Conservation (phyloP, 1,140 invertebrate species). For the Ctenoplectra terminalis region DNA sequence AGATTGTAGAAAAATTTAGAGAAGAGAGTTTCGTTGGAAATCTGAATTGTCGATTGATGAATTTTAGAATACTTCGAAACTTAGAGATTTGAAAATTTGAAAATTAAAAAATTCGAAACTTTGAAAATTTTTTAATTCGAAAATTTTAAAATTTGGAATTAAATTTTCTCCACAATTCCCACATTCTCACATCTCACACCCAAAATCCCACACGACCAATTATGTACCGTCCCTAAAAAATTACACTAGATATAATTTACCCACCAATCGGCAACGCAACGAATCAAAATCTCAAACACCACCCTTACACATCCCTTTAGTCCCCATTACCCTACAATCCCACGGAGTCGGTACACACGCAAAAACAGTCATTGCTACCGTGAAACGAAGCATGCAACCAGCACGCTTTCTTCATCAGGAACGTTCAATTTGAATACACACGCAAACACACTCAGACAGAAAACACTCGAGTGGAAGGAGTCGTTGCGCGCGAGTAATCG, state of each 20-base stretch:
- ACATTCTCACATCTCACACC: not conserved
- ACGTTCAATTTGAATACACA: constrained; percentile 18
- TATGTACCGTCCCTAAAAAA: not conserved
- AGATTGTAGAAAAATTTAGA: no score
- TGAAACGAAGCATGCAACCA: constrained; percentile 26
- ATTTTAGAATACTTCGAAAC: no score
- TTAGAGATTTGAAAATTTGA: no score
- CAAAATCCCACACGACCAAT: not conserved
- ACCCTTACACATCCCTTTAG: not conserved
- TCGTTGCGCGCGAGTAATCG: not conserved
- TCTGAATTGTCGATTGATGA: no score
- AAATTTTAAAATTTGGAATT: no score
- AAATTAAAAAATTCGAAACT: no score
- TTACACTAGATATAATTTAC: not conserved
- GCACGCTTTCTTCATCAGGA: constrained; percentile 18
- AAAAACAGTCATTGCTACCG: not conserved
- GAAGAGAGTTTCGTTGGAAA: no score
- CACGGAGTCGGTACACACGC: not conserved
- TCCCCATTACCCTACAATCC: not conserved
- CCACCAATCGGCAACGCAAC: not conserved
- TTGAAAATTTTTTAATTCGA: no score
- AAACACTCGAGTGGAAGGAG: not conserved
- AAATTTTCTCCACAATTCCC: not conserved
- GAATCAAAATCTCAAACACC: not conserved
- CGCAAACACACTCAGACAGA: not conserved